Percentiles rank a stretch among this genome's conserved stretches.
Evolutionary conservation across 2,113 vertebrate genomes (phyloP).

Genomic region (Etheostoma cragini): DNA sequence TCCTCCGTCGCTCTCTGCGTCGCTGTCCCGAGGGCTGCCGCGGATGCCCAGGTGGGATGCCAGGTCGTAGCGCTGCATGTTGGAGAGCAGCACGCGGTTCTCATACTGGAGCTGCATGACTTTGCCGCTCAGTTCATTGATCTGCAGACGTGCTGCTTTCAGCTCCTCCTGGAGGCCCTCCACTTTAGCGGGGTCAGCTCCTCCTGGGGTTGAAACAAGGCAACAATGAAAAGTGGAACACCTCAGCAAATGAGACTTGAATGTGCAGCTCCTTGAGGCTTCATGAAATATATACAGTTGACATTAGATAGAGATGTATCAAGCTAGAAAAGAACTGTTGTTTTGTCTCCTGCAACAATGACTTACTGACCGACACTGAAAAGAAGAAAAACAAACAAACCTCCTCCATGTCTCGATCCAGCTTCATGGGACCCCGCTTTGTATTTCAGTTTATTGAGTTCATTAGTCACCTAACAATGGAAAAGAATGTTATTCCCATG

Average conservation of each 20-base stretch:
- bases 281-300: conserved; percentile 10
- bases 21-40: conserved; percentile 94
- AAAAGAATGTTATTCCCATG: conserved; percentile 32
- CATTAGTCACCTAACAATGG: conserved; percentile 85
- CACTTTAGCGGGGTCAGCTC: conserved; percentile 87
- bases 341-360: background rate
- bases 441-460: conserved; percentile 97
- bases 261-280: conserved; percentile 15
- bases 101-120: conserved; percentile 99
- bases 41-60: conserved; percentile 97
- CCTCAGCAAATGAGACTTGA: conserved; percentile 36
- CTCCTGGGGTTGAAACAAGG: conserved; percentile 59
- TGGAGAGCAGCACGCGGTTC: conserved; percentile 97
- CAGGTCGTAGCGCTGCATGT: conserved; percentile 99
- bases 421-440: conserved; percentile 91
- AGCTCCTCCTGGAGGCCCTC: conserved; percentile 96
- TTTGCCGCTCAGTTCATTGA: conserved; percentile 98
- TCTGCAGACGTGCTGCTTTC: conserved; percentile 94
- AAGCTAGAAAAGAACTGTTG: background rate
- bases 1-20: conserved; percentile 94
- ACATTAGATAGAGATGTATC: conserved; percentile 10
- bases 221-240: conserved; percentile 52
- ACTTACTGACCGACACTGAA: background rate
- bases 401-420: conserved; percentile 76
- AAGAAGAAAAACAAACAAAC: conserved; percentile 53